A percentile compares a stretch with the other conserved stretches of the same genome.
Conservation (phyloP, 2,888 invertebrate genomes). For the Hipparchia semele region DNA sequence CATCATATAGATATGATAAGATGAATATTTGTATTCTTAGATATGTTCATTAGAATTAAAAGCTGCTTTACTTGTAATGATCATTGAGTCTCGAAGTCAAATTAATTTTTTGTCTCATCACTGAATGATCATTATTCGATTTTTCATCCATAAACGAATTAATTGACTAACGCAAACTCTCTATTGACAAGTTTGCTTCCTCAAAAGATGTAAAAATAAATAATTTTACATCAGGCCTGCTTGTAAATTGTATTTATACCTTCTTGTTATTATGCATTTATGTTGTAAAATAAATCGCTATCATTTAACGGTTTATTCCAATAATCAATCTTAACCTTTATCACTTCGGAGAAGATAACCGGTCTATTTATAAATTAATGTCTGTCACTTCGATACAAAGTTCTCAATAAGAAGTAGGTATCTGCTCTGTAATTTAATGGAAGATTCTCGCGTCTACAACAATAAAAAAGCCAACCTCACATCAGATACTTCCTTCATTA, state of each 20-base stretch:
- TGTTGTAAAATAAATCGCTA: constrained; percentile 21
- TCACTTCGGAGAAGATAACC: constrained; percentile 31
- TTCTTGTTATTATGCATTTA: background rate
- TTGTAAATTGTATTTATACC: background rate
- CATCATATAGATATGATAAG: background rate
- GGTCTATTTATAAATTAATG: constrained; percentile 30
- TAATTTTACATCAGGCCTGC: background rate
- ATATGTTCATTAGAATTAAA: too few relatives aligned
- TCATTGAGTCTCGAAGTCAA: too few relatives aligned
- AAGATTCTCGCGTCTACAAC: constrained; percentile 10
- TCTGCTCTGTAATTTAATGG: background rate
- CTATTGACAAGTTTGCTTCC: background rate
- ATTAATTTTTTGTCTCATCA: too few relatives aligned
- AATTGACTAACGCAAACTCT: background rate
- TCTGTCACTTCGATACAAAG: constrained; percentile 21
- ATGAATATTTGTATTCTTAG: too few relatives aligned
- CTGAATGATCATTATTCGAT: too few relatives aligned
- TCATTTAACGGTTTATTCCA: constrained; percentile 26
- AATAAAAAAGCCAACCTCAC: background rate
- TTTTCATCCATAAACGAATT: too few relatives aligned
- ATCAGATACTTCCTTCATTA: background rate
- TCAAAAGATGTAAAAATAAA: background rate
- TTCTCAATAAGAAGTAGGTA: constrained; percentile 7
- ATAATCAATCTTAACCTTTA: constrained; percentile 33
- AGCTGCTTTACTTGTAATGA: too few relatives aligned